Evolutionary conservation across 2,113 vertebrate species (phyloP).

Genomic region (Seriola dumerili): DNA sequence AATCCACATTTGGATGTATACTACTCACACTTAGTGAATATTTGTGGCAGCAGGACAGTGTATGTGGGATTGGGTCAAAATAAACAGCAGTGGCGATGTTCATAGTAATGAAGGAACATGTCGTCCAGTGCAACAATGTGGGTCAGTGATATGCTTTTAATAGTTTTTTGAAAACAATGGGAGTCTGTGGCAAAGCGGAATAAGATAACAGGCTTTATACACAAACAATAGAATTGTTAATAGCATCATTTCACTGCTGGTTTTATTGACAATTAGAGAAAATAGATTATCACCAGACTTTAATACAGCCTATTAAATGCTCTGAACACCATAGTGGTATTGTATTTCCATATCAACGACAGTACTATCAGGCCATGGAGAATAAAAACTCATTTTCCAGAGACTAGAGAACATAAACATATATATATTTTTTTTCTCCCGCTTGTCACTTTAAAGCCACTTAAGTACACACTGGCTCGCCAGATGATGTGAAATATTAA

Average conservation of each 20-base stretch:
- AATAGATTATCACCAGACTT: not conserved
- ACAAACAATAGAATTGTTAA: not conserved
- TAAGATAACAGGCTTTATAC: not conserved
- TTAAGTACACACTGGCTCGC: not conserved
- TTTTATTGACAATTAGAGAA: not conserved
- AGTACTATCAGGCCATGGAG: not conserved
- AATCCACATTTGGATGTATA: not conserved
- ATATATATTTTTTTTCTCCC: not conserved
- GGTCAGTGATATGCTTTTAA: not conserved
- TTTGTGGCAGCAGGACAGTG: not conserved
- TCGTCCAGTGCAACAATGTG: not conserved
- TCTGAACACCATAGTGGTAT: not conserved
- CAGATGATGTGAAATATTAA: constrained; percentile 57
- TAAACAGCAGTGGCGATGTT: constrained; percentile 5
- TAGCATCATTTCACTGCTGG: not conserved
- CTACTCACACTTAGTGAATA: not conserved
- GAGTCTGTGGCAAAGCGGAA: not conserved
- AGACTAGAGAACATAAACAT: constrained; percentile 6
- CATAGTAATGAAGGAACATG: not conserved
- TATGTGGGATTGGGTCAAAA: constrained; percentile 1
- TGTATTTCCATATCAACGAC: constrained; percentile 3
- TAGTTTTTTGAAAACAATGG: not conserved
- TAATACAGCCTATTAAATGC: not conserved
- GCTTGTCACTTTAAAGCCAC: constrained; percentile 31
- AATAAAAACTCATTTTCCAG: constrained; percentile 23